Percentiles rank a stretch among this genome's conserved stretches.
phyloP scores from a whole-genome alignment of 2,797 vertebrate genomes.

The Rhinatrema bivittatum region DNA sequence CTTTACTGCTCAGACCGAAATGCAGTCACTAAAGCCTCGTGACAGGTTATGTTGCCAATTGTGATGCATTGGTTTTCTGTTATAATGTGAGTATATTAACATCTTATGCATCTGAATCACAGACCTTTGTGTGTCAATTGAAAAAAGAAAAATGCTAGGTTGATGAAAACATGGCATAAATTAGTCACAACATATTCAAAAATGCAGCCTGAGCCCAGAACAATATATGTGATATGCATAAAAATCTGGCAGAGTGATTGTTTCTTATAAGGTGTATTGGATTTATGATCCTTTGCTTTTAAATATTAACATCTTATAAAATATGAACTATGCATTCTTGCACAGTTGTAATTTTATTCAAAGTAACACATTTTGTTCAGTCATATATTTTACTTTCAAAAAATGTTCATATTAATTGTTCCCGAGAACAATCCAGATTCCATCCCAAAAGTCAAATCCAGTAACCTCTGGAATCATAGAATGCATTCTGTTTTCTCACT shows the following conservation, averaged over 20 bases:
- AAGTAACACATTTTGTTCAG: slow-evolving; percentile 20
- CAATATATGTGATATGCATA: slow-evolving; percentile 23
- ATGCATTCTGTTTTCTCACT: slow-evolving; percentile 39
- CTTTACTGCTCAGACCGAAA: neutral
- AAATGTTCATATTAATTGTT: slow-evolving; percentile 25
- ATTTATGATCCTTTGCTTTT: slow-evolving; percentile 32
- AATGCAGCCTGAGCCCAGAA: slow-evolving; percentile 18
- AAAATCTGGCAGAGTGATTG: slow-evolving; percentile 28
- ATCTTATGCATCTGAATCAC: slow-evolving; percentile 24
- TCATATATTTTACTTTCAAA: slow-evolving; percentile 24
- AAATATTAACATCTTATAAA: slow-evolving; percentile 39
- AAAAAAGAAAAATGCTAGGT: slow-evolving; percentile 34
- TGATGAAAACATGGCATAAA: slow-evolving; percentile 39
- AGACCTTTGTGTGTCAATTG: slow-evolving; percentile 22
- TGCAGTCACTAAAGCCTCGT: neutral
- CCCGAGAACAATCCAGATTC: slow-evolving; percentile 22
- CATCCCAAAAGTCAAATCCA: slow-evolving; percentile 35
- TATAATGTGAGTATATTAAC: slow-evolving; percentile 16
- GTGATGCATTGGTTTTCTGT: slow-evolving; percentile 3
- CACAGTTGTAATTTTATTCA: slow-evolving; percentile 29
- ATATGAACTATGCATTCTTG: slow-evolving; percentile 17
- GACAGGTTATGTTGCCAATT: neutral
- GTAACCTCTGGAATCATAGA: slow-evolving; percentile 41
- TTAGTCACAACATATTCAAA: slow-evolving; percentile 35
- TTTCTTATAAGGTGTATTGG: slow-evolving; percentile 13